Evolutionary conservation across 2,113 vertebrate species (phyloP).

Genomic region (Casuarius casuarius): DNA sequence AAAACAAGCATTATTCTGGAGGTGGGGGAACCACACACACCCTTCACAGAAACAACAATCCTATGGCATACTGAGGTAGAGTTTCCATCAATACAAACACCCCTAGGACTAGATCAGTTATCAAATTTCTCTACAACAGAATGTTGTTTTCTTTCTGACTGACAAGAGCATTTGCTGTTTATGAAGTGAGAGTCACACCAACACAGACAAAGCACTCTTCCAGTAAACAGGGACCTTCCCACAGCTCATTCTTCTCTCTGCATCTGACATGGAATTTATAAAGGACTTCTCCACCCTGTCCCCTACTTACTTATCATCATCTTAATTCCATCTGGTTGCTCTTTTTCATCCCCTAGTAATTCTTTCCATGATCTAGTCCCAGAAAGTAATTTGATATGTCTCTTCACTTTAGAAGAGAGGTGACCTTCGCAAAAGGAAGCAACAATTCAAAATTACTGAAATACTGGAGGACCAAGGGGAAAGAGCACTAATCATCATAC

Average conservation of each 20-base stretch:
- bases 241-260: background rate
- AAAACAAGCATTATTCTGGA: rapidly evolving
- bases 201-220: rapidly evolving
- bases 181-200: background rate
- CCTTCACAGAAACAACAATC: background rate
- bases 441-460: background rate
- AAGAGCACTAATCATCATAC: background rate
- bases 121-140: background rate
- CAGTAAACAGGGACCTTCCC: rapidly evolving
- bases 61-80: background rate
- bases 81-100: background rate
- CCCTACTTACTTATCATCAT: background rate
- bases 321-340: rapidly evolving
- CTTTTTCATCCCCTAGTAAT: background rate
- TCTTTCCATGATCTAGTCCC: background rate
- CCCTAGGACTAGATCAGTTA: background rate
- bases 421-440: background rate
- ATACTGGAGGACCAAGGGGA: background rate
- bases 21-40: background rate
- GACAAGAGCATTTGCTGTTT: background rate
- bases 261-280: background rate
- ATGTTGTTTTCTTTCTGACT: background rate
- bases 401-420: background rate
- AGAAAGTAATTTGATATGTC: rapidly evolving
- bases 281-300: background rate